Evolutionary conservation across 2,888 invertebrate genomes (phyloP).

Genomic region (Micoletzkya japonica): DNA sequence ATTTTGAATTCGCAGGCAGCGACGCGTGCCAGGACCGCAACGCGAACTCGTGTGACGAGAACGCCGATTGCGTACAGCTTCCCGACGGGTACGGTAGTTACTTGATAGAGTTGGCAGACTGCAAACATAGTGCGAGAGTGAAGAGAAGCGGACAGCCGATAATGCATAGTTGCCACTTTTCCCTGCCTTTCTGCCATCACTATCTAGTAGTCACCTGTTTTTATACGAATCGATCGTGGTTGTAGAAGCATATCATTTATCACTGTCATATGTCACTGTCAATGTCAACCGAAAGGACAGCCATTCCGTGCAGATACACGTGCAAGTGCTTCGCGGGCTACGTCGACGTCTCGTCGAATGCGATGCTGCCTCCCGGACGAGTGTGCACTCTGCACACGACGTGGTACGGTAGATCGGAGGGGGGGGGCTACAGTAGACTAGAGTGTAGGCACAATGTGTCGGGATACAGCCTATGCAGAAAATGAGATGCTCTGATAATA

Average conservation of each 20-base stretch:
- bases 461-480: not conserved
- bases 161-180: no score
- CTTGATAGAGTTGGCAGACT: no score
- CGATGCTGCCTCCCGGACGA: constrained; percentile 59
- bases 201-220: no score
- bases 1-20: constrained; percentile 33
- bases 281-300: constrained; percentile 33
- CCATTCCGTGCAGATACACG: constrained; percentile 35
- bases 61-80: constrained; percentile 51
- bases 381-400: constrained; percentile 61
- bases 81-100: constrained; percentile 38
- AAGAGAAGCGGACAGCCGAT: no score
- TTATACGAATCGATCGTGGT: no score
- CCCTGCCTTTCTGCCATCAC: no score
- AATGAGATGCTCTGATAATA: not conserved
- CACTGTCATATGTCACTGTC: not conserved
- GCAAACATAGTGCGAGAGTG: no score
- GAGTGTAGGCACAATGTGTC: no score
- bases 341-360: constrained; percentile 60
- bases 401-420: no score
- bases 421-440: no score
- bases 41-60: constrained; percentile 51
- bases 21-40: constrained; percentile 49
- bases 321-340: constrained; percentile 58
- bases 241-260: not conserved